Conservation (phyloP, 2,113 vertebrate genomes). For the Scolopax mira region DNA sequence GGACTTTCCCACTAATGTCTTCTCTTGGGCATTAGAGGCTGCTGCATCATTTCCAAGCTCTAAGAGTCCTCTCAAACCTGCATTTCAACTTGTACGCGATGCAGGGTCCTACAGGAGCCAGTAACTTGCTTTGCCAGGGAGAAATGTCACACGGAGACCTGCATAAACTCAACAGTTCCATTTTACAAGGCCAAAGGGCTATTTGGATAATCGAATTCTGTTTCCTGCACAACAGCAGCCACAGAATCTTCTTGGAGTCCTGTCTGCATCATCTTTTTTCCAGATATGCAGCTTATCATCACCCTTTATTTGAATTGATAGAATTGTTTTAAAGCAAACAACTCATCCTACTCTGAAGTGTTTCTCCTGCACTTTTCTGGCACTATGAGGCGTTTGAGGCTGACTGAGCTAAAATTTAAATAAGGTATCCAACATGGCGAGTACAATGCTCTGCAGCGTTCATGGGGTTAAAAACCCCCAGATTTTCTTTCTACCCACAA, state of each 20-base stretch:
- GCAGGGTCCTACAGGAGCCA: background rate
- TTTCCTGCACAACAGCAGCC: background rate
- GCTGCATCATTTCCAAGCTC: background rate
- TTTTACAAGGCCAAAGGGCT: constrained; percentile 26
- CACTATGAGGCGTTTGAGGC: background rate
- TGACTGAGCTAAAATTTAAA: background rate
- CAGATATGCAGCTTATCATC: background rate
- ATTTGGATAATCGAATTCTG: constrained; percentile 36
- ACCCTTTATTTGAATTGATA: background rate
- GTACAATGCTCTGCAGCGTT: background rate
- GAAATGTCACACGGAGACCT: background rate
- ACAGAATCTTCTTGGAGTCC: background rate
- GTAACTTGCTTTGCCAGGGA: background rate
- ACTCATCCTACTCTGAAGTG: background rate
- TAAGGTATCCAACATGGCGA: background rate
- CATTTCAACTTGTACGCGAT: background rate
- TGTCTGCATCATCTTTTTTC: background rate
- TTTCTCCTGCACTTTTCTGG: background rate
- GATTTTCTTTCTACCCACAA: background rate
- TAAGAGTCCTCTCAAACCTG: background rate
- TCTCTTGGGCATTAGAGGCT: background rate
- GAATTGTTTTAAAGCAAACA: background rate
- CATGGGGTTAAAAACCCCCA: background rate
- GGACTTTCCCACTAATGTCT: background rate
- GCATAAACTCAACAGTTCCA: background rate